These are phyloP conservation scores for Gisinianus flammeolus DNA, from an alignment of 2,888 invertebrate genomes.

Conservation along the genomic window DNA sequence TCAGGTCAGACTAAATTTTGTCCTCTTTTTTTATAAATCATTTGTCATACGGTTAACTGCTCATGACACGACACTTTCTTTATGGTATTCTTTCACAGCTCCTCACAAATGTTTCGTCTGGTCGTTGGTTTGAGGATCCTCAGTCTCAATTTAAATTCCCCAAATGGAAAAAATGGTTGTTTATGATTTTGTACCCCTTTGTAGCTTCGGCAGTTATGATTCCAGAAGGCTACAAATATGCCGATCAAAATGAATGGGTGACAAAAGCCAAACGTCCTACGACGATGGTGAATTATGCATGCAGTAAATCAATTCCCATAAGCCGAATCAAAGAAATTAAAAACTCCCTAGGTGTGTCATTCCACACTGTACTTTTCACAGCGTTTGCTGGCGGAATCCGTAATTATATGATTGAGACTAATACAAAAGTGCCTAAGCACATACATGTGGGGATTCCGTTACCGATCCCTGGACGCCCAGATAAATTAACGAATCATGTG, in stretches of 20 bases:
- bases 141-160: background rate
- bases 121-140: slow-evolving; percentile 4
- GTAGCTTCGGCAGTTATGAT: background rate
- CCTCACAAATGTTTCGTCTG: background rate
- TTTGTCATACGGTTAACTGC: no score
- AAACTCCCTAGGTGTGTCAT: background rate
- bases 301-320: background rate
- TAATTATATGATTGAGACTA: background rate
- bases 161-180: background rate
- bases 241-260: background rate
- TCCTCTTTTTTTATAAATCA: background rate
- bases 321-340: slow-evolving; percentile 2
- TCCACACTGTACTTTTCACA: slow-evolving; percentile 6
- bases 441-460: background rate
- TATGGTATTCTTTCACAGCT: background rate
- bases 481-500: slow-evolving; percentile 8
- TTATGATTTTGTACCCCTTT: background rate
- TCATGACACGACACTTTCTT: no score
- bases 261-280: background rate
- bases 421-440: background rate
- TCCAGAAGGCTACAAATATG: background rate
- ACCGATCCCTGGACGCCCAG: background rate
- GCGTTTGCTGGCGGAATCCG: background rate
- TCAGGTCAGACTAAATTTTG: background rate
- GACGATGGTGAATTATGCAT: background rate